Evolutionary conservation across 1,140 invertebrate genomes (phyloP).

Genomic region (Aphis gossypii): DNA sequence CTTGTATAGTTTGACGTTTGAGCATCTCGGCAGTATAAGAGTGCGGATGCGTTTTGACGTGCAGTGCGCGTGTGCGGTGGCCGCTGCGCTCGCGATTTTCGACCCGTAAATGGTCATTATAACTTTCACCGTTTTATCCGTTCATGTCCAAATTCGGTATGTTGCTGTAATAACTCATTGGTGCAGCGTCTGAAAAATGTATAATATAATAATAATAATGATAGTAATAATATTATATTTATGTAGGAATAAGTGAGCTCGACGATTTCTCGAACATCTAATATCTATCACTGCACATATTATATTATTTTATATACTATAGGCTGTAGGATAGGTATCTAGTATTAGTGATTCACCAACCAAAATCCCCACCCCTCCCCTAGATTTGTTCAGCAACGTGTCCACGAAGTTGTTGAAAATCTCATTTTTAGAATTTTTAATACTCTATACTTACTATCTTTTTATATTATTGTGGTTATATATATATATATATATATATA

Average conservation of each 20-base stretch:
- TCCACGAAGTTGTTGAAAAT: no score
- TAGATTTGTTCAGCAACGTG: no score
- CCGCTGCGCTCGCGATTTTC: neutral
- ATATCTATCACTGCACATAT: neutral
- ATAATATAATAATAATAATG: neutral
- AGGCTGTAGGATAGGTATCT: no score
- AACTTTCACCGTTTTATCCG: slow-evolving; percentile 41
- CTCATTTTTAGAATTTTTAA: no score
- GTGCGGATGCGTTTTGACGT: neutral
- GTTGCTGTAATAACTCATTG: slow-evolving; percentile 47
- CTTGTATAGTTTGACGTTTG: neutral
- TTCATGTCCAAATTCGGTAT: slow-evolving; percentile 46
- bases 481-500: no score
- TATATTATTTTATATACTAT: neutral
- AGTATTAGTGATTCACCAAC: no score
- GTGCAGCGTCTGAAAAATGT: neutral
- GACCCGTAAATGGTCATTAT: slow-evolving; percentile 45
- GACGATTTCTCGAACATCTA: slow-evolving; percentile 29
- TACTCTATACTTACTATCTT: no score
- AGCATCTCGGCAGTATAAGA: neutral
- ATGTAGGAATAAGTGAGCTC: neutral
- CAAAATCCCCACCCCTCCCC: no score
- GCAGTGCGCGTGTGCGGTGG: neutral
- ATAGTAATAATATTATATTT: neutral
- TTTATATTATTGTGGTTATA: no score